Evolutionary conservation across 1,140 invertebrate genomes (phyloP), one percentile per base, ranked within the genome.

Genomic region (Dendrolimus kikuchii): DNA sequence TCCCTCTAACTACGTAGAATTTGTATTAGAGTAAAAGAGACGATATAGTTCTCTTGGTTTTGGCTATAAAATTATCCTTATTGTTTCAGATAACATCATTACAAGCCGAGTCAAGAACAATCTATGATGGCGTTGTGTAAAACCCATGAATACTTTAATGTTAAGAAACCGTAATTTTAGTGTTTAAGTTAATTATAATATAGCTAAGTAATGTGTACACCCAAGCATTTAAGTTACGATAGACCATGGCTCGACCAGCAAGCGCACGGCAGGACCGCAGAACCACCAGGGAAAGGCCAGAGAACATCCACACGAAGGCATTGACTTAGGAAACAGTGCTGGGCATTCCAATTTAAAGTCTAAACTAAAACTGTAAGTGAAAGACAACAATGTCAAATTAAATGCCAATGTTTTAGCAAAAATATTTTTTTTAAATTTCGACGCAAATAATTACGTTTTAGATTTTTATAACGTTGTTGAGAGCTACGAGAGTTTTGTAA

Each of bases 101-200:
- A 63, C 57, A 61, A 66, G 50, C 57, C 57, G 66, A 64, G 57
- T 65, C 53, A 71, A 78, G 67, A 78, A 70, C 68, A 76, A 75
- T 67, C 60, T 55, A 69, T 57, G 63, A 66, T 61, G 68, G 63
- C 57, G 71, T 55, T 65, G 63, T 51, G 51, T 57, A 68, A 48
- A 66, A 64, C 62, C 64, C 62, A 64, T 39, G 9, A 70, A 62
- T 57, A 74, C 60, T 58, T 70, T 68, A 71, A 70, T 57, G 67
- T 73, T 82, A 82, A 76, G 77, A 73, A 85, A 77, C 77, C 78
- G 81, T 82, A 81, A 82, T 76, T 63, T 70, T 85, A 82, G 68
- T 77, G 60, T 50, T 40, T 82, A 77, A 84, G 70, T 68, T 79
- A 77, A 57, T 58, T 44, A 51, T 76, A 76, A 23, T 23, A 23